A percentile compares a stretch with the other conserved stretches of the same genome.
Evolutionary conservation across 1,140 invertebrate species (phyloP).

Genomic region (Anastrepha ludens): DNA sequence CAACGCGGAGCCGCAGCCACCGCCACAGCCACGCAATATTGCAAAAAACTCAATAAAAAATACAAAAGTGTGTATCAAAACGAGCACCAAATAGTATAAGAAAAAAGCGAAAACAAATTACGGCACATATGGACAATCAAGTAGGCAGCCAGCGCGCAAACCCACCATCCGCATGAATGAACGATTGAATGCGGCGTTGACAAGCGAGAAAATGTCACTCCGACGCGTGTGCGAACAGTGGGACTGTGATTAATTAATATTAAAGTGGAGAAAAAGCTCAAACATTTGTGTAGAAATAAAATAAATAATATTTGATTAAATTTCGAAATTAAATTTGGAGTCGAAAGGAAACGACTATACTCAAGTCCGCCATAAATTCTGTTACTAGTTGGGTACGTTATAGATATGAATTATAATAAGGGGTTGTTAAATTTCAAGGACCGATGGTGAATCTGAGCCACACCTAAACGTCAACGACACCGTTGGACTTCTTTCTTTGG

Average conservation of each 20-base stretch:
- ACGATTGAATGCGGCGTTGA: constrained; percentile 25
- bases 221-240: not conserved
- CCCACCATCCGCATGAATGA: constrained; percentile 29
- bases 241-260: not conserved
- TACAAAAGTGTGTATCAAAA: not conserved
- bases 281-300: no score
- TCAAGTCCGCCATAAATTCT: no score
- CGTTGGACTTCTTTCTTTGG: no score
- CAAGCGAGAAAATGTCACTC: constrained; percentile 35
- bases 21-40: constrained; percentile 25
- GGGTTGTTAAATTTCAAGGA: no score
- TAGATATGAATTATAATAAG: no score
- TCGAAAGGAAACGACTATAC: no score
- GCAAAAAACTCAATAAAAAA: not conserved
- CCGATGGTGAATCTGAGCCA: no score
- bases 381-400: no score
- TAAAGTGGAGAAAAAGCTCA: not conserved
- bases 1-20: not conserved
- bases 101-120: not conserved
- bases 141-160: not conserved
- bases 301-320: no score
- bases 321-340: no score
- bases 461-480: no score
- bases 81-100: not conserved
- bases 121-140: constrained; percentile 36